Percentiles rank a stretch among this genome's conserved stretches.
phyloP scores from a whole-genome alignment of 2,888 invertebrate species.

The Biston betularia region DNA sequence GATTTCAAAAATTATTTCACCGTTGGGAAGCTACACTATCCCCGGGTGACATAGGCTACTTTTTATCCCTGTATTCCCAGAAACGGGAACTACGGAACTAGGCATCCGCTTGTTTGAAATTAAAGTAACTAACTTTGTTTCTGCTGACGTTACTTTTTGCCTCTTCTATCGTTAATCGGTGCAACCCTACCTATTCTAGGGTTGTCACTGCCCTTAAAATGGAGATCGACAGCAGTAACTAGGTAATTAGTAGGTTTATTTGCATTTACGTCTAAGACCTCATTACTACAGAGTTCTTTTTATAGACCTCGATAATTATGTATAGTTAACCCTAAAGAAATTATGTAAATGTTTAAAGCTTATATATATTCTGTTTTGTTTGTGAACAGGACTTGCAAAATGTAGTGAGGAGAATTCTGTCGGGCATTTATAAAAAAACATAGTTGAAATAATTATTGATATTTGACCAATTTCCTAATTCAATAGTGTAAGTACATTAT shows the following conservation, averaged over 20 bases:
- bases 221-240: slow-evolving; percentile 56
- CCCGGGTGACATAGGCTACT: no score
- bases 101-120: no score
- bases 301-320: slow-evolving; percentile 7
- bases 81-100: no score
- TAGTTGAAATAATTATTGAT: no score
- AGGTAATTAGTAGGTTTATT: slow-evolving; percentile 65
- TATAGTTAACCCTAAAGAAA: neutral
- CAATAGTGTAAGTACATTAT: no score
- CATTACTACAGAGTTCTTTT: slow-evolving; percentile 22
- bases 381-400: neutral
- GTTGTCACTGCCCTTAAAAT: slow-evolving; percentile 61
- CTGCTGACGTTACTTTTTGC: slow-evolving; percentile 27
- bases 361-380: neutral
- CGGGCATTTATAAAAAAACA: no score
- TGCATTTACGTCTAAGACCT: slow-evolving; percentile 44
- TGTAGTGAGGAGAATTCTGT: neutral
- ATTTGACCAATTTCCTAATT: no score
- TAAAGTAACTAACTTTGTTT: neutral
- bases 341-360: neutral
- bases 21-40: no score
- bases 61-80: no score
- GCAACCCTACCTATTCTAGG: slow-evolving; percentile 57
- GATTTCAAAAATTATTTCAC: no score
- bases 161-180: slow-evolving; percentile 77